phyloP scores from a whole-genome alignment of 2,888 invertebrate genomes.

The Eupithecia insigniata region DNA sequence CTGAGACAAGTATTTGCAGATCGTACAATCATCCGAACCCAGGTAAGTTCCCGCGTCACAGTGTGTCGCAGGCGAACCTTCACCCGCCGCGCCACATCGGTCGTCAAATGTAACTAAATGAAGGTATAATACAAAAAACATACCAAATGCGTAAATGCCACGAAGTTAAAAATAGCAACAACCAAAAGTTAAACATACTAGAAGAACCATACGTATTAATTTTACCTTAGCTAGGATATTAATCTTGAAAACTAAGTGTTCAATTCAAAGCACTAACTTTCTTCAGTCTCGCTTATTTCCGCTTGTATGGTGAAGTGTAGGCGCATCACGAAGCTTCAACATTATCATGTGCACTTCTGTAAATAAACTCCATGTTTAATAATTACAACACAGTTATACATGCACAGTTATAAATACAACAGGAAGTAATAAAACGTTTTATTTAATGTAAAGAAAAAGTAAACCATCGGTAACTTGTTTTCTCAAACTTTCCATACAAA shows the following conservation, averaged over 20 bases:
- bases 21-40: no score
- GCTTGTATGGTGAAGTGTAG: slow-evolving; percentile 26
- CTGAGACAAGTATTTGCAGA: no score
- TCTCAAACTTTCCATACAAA: slow-evolving; percentile 11
- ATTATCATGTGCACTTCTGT: slow-evolving; percentile 18
- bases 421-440: slow-evolving; percentile 14
- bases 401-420: slow-evolving; percentile 1
- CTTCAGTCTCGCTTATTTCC: slow-evolving; percentile 30
- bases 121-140: no score
- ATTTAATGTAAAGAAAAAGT: slow-evolving; percentile 4
- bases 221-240: background rate
- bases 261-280: slow-evolving; percentile 12
- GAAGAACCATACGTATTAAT: background rate
- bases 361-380: slow-evolving; percentile 14
- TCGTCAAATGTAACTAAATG: no score
- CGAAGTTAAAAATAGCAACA: no score
- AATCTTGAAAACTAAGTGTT: background rate
- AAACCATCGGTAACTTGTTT: slow-evolving; percentile 3
- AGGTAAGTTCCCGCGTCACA: no score
- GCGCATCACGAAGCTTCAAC: slow-evolving; percentile 19
- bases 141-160: no score
- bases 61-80: no score
- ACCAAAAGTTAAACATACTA: no score
- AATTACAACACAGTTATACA: slow-evolving; percentile 1
- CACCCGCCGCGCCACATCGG: no score